Percentiles rank a stretch among this genome's conserved stretches.
Conservation (phyloP, 2,888 invertebrate species). For the Spodoptera exigua region DNA sequence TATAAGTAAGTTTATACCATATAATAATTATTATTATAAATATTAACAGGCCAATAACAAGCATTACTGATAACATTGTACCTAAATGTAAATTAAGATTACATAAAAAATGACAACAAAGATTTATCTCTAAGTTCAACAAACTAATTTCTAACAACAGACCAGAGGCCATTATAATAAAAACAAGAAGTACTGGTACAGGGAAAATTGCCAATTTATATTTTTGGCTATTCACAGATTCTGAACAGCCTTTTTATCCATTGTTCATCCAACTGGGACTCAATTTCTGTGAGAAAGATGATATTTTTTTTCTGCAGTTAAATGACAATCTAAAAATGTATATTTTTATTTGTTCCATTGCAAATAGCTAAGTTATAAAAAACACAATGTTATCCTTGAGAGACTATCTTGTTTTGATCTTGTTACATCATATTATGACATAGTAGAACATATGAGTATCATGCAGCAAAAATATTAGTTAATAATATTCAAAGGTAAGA, state of each 20-base stretch:
- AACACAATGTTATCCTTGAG: too few species aligned
- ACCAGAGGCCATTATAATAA: slow-evolving; percentile 14
- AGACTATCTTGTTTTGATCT: too few species aligned
- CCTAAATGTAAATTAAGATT: slow-evolving; percentile 6
- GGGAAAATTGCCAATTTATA: slow-evolving; percentile 4
- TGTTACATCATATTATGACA: too few species aligned
- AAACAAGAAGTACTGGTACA: slow-evolving; percentile 26
- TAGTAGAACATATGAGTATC: too few species aligned
- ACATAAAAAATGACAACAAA: slow-evolving; percentile 9
- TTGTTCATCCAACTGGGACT: background rate
- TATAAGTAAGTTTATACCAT: background rate
- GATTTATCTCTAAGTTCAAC: slow-evolving; percentile 25
- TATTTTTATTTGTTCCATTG: too few species aligned
- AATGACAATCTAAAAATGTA: too few species aligned
- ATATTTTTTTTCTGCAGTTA: background rate
- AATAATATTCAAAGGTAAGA: too few species aligned
- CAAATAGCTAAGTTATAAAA: too few species aligned
- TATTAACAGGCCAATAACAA: background rate
- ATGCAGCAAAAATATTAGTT: too few species aligned
- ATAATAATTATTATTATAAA: slow-evolving; percentile 2
- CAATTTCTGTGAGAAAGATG: background rate
- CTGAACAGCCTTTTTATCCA: slow-evolving; percentile 4
- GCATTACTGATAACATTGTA: background rate
- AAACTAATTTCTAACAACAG: slow-evolving; percentile 42
- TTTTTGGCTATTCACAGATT: background rate